A percentile compares a stretch with the other conserved stretches of the same genome.
Evolutionary conservation across 2,797 vertebrate genomes (phyloP).

Genomic region (Sebastes baramenuke): DNA sequence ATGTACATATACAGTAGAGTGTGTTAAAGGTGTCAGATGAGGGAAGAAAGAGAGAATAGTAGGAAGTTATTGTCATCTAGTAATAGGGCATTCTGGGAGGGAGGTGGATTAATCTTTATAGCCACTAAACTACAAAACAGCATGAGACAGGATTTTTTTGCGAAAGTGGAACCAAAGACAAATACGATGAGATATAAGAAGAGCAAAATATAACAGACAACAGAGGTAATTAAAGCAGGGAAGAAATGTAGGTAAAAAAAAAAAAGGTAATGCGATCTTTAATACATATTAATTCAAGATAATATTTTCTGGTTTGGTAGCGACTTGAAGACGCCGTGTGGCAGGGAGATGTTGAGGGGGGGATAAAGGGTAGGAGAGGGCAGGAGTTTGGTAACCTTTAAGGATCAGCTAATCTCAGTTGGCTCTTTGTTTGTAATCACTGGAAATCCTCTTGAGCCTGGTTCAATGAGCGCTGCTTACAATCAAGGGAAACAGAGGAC

Average conservation of each 20-base stretch:
- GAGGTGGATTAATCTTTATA: slow-evolving; percentile 23
- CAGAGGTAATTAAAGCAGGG: not conserved
- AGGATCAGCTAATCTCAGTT: slow-evolving; percentile 73
- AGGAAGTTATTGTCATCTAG: slow-evolving; percentile 6
- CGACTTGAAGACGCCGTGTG: not conserved
- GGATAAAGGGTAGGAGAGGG: slow-evolving; percentile 5
- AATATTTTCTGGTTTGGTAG: not conserved
- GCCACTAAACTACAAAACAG: slow-evolving; percentile 34
- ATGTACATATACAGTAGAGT: not conserved
- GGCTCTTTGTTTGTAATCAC: slow-evolving; percentile 77
- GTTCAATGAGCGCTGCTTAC: slow-evolving; percentile 53
- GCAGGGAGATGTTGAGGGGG: not conserved
- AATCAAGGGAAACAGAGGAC: slow-evolving; percentile 69
- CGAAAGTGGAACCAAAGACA: slow-evolving; percentile 46
- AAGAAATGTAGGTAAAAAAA: not conserved
- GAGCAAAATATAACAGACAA: not conserved
- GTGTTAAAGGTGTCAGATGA: not conserved
- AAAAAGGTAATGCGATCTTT: not conserved
- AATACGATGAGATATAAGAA: not conserved
- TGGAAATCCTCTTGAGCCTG: slow-evolving; percentile 78
- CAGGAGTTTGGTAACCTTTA: slow-evolving; percentile 32
- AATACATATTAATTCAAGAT: not conserved
- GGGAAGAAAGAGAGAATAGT: not conserved
- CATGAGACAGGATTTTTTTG: slow-evolving; percentile 34
- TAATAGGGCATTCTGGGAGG: not conserved